Base-by-base conservation (phyloP, 2,888 invertebrate genomes). In the Oscheius sp. region DNA sequence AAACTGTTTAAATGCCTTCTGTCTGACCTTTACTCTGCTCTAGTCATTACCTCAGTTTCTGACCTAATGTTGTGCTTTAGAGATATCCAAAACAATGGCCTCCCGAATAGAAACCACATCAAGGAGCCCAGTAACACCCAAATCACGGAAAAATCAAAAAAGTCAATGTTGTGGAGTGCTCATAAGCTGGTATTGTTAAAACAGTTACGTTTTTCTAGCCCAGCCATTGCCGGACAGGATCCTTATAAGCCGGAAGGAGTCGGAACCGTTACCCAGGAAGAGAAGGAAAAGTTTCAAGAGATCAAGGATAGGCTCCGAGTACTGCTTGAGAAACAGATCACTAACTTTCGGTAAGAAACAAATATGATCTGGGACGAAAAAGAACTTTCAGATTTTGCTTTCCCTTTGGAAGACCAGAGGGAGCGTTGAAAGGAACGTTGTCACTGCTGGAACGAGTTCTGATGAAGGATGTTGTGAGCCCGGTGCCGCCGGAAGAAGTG, bases 391-490 rank as follows among this genome's bases (percentile, higher is more conserved):
- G 68, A 13, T 97, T 94, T 90, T 96, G 96, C 89, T 99, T 99
- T 92, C 99, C 99, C 78, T 99, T 99, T 90, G 99, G 99, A 79
- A 92, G 99, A 87, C 99, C 99, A 7, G 99, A 99, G 90, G 99
- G 98, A 68, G 95, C 97, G 65, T 91, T 99, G 80, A 99, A 98
- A 90, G 95, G 96, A 29, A 98, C 99, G 7, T 91, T 99, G 79
- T 96, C 97, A 11, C 92, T 99, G 58, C 91, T 99, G 78, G 99
- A 99, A 91, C 92, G 98, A 87, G 93, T 99, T 11, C 91, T 99
- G 79, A 99, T 99, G 98, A 99, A 99, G 90, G 99, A 99, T 90
- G 95, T 96, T 80, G 96, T 95, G 59, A 97, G 97, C 47, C 96
- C 97, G 5, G 97, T 97, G 68, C 94, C 96, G 76, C 95, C 84